Percentiles rank a stretch among this genome's conserved stretches.
Evolutionary conservation across 2,888 invertebrate species (phyloP).

Genomic region (Tortricodes alternella): DNA sequence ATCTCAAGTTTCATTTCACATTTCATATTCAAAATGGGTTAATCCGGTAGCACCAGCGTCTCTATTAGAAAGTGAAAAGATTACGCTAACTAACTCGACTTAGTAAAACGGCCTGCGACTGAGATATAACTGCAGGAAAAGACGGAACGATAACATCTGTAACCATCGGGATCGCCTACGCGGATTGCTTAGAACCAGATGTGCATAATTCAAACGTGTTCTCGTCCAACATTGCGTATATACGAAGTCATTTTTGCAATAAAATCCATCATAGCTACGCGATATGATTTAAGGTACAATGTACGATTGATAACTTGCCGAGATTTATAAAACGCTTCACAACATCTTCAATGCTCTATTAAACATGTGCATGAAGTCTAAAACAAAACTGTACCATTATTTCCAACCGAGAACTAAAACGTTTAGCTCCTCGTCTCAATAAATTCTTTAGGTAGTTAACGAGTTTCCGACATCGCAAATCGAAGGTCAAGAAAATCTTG

Average conservation of each 20-base stretch:
- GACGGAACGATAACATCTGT: slow-evolving; percentile 60
- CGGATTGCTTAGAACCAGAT: slow-evolving; percentile 53
- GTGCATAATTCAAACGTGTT: slow-evolving; percentile 66
- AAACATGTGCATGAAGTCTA: neutral
- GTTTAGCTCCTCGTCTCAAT: slow-evolving; percentile 19
- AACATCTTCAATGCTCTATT: too few relatives aligned
- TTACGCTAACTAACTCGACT: slow-evolving; percentile 63
- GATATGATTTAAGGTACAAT: slow-evolving; percentile 31
- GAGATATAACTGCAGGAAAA: slow-evolving; percentile 48
- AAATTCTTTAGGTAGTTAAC: slow-evolving; percentile 32
- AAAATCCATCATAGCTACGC: slow-evolving; percentile 47
- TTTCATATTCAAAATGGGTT: slow-evolving; percentile 53
- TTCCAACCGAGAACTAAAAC: slow-evolving; percentile 14
- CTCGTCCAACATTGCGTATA: slow-evolving; percentile 48
- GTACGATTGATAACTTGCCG: neutral
- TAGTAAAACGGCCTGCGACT: slow-evolving; percentile 41
- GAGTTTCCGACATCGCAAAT: slow-evolving; percentile 35
- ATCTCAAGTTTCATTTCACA: slow-evolving; percentile 27
- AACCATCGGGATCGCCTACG: slow-evolving; percentile 63
- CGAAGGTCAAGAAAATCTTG: slow-evolving; percentile 44
- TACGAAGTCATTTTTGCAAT: slow-evolving; percentile 63
- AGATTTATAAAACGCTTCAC: too few relatives aligned
- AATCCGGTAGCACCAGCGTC: slow-evolving; percentile 46
- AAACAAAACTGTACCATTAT: slow-evolving; percentile 15
- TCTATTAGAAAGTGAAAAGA: slow-evolving; percentile 65